Evolutionary conservation across 2,113 vertebrate species (phyloP), one percentile per base, ranked within the genome.

Genomic region (Zosterops pallidus): DNA sequence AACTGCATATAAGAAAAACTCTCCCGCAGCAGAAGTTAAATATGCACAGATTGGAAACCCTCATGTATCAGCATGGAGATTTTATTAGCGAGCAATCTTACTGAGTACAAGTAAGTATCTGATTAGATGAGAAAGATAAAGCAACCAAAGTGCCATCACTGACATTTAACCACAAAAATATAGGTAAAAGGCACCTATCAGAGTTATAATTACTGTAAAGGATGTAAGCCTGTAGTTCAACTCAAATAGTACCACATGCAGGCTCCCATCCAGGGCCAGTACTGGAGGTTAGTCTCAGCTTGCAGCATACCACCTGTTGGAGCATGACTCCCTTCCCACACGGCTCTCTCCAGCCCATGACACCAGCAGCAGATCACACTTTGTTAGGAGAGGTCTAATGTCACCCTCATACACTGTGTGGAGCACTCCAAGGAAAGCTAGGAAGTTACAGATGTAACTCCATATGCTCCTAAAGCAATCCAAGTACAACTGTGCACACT

Each of bases 391-490:
- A 88, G 75, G 33, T 80, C 85, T 74, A 26, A 69, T 10, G 24
- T 49, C 79, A 81, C 33, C 12, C 35, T 14, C 9, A 2, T 6
- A 41, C 68, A 22, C 52, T 25, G 25, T 16, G 49, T 2, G 63
- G 19, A 88, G 55, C 37, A 18, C 70, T 83, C 29, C 5, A 60
- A 60, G 56, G 65, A 81, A 89, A 95, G 65, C 75, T 60, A 69
- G 37, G 75, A 91, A 84, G 9, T 20, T 42, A 25, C 9, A 24
- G 3, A 13, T 75, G 65, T 47, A 83, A 79, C 49, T 92, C 86
- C 76, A 39, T 85, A 72, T 82, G 89, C 29, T 92, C 62, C 53
- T 46, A 53, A 76, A 81, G 78, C 78, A 87, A 79, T 63, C 93
- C 2, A 71, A 95, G 93, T 78, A 91, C 75, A 93, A 78, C 90